Evolutionary conservation across 2,888 invertebrate genomes (phyloP), one percentile per base, ranked within the genome.

Genomic region (Drosophila nigricruria): DNA sequence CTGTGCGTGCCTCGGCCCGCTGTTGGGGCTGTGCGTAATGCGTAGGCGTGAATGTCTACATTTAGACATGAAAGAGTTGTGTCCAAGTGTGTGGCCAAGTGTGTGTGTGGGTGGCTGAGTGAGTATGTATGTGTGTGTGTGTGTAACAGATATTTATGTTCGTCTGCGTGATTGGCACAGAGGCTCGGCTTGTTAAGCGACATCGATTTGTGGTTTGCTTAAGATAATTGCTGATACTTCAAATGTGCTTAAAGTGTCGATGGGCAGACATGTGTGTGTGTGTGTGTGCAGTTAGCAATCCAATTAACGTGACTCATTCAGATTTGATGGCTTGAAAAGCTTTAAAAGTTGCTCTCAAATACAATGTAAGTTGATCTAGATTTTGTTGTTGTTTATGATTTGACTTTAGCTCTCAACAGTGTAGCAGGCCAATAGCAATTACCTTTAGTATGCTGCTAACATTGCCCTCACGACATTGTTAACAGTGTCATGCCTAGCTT

Each of bases 31-130:
- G 38, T 73, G 78, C 74, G 77, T 79, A 77, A 68, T 68, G 67
- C 79, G 67, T 79, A 54, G 77, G 68, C 79, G 64, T 77, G 66
- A 81, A 74, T 83, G 74, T 83, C 88, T 87, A 63, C 73, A 81
- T 74, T 87, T 77, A 67, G 72, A 69, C 67, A 61, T 66, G 67
- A 80, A 77, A 77, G 70, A 70, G 73, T 73, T 80, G 64, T 23
- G 38, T n/a, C 20, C 20, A 27, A 43, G 27, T 43, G 27, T 43
- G 43, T 47, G 40, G 14, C 14, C 14, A n/a, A n/a, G 10, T 3
- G 18, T 18, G 18, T 18, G 9, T 58, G 20, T 12, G 14, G 50
- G 49, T 56, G 18, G 34, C 16, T 45, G 57, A 56, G 34, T 49
- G 40, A 50, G 54, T 10, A n/a, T 58, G 49, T 52, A 16, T 34